phyloP scores from a whole-genome alignment of 2,797 vertebrate genomes.

The Typhlichthys eigenmanni region DNA sequence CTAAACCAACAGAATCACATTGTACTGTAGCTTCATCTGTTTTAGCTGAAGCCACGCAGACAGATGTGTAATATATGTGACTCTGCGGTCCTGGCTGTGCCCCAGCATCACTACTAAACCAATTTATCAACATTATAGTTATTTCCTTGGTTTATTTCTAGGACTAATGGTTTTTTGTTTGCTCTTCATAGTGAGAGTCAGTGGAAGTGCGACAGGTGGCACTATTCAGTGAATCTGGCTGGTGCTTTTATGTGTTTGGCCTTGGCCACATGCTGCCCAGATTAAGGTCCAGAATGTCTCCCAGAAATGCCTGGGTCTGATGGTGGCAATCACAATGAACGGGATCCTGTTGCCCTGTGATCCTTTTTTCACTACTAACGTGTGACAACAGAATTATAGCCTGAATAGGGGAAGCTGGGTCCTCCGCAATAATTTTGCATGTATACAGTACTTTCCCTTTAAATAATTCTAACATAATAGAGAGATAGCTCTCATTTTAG shows the following conservation, averaged over 20 bases:
- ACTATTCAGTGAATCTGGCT: slow-evolving; percentile 18
- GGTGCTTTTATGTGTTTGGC: slow-evolving; percentile 5
- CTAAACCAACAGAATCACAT: too few species aligned
- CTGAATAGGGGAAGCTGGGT: neutral
- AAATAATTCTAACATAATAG: too few species aligned
- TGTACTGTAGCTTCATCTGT: too few species aligned
- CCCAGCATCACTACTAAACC: too few species aligned
- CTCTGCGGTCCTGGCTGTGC: too few species aligned
- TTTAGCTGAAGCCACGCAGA: too few species aligned
- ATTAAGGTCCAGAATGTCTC: slow-evolving; percentile 14
- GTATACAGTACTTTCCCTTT: too few species aligned
- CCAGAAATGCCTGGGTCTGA: neutral
- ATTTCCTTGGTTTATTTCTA: neutral
- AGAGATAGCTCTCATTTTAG: too few species aligned
- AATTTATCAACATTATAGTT: too few species aligned
- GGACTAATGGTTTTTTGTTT: neutral
- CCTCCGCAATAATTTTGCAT: neutral
- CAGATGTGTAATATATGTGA: too few species aligned
- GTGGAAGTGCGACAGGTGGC: slow-evolving; percentile 21
- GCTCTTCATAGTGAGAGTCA: neutral
- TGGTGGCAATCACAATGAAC: neutral
- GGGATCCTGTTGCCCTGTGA: slow-evolving; percentile 3
- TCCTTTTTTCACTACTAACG: neutral
- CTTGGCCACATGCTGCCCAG: slow-evolving; percentile 14
- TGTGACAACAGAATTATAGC: neutral